Evolutionary conservation across 2,797 vertebrate genomes (phyloP), one percentile per base, ranked within the genome.

Genomic region (Fistularia commersonii): DNA sequence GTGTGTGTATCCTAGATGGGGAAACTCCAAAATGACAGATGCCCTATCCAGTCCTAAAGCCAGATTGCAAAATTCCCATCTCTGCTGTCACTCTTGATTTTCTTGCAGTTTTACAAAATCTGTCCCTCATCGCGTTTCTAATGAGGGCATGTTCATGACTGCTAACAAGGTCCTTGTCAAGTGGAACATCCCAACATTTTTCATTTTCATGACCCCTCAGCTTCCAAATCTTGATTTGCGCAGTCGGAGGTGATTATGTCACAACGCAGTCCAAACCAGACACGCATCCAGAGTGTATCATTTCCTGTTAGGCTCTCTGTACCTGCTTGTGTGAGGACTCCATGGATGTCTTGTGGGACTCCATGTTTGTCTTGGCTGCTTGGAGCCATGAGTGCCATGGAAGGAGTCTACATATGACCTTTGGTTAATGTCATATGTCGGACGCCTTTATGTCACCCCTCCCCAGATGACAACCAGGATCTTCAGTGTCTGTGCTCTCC

Each of bases 391-490:
- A 68, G 46, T 62, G 64, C 72, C 69, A 60, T 56, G 49, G 66
- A 82, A 76, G 78, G 71, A 76, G 84, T 89, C 77, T 79, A 75
- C 74, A 79, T 60, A n/a, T 77, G 88, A 91, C 91, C 92, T 93
- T 91, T 92, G 64, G 72, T 89, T 87, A 87, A 91, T 90, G 89
- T 85, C 88, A 89, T 52, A 84, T 60, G 76, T 90, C 88, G 78
- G 70, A 84, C 67, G 77, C 66, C 77, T 86, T 89, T 77, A 82
- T 86, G 80, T 90, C 88, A 86, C 80, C 55, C 80, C 55, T 11
- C 11, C 51, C 55, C 64, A 59, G 78, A 81, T 80, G 85, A 80
- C 56, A 86, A 79, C 76, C 69, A 57, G 41, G 71, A 70, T 84
- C 74, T 79, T 82, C 73, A 72, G 68, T 70, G 81, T 83, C 62